These are phyloP conservation scores for Allacma fusca DNA, from an alignment of 2,888 invertebrate genomes.

Conservation along the genomic window DNA sequence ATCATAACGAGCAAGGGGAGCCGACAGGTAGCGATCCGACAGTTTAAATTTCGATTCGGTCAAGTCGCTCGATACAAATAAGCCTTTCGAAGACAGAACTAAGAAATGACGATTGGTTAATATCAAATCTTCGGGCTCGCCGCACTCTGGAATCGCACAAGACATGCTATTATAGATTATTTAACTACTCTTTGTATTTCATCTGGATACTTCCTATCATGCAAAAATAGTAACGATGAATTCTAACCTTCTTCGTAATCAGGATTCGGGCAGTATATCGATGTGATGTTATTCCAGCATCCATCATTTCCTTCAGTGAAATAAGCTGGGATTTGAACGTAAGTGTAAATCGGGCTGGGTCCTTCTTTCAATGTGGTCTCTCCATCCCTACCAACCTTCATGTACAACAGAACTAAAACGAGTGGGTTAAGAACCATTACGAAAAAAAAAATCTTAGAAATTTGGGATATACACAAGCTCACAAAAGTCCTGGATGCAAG, in stretches of 20 bases:
- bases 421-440: too few relatives aligned
- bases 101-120: conserved; percentile 52
- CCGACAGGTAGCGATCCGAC: conserved; percentile 28
- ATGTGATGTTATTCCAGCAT: conserved; percentile 35
- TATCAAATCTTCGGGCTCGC: conserved; percentile 40
- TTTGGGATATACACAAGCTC: conserved; percentile 19
- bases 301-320: conserved; percentile 39
- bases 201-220: too few relatives aligned
- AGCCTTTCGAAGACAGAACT: conserved; percentile 39
- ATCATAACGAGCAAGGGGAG: conserved; percentile 44
- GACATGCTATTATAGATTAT: neutral
- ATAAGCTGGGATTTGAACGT: conserved; percentile 35
- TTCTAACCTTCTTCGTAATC: conserved; percentile 32
- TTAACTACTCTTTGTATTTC: neutral
- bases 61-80: conserved; percentile 49
- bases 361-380: neutral
- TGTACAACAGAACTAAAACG: conserved; percentile 28
- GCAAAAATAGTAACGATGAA: too few relatives aligned
- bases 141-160: conserved; percentile 38
- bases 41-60: conserved; percentile 32
- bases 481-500: conserved; percentile 40
- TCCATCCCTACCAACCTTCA: conserved; percentile 21
- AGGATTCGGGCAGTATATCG: conserved; percentile 32
- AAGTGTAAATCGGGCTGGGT: conserved; percentile 20
- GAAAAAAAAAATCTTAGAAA: too few relatives aligned